Evolutionary conservation across 2,888 invertebrate genomes (phyloP), one percentile per base, ranked within the genome.

Genomic region (Callosobruchus maculatus): DNA sequence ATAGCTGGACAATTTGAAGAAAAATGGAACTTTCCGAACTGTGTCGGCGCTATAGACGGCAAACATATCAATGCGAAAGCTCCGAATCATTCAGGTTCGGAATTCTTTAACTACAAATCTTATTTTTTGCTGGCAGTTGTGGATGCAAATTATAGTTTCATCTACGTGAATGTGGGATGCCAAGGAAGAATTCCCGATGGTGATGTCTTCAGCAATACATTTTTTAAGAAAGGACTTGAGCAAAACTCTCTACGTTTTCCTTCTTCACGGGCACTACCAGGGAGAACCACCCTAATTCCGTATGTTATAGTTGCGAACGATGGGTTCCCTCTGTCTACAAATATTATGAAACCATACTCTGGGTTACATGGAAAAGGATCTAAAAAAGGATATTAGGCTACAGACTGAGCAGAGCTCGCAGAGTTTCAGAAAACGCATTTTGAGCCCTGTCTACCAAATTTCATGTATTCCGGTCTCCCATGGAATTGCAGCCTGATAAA

Each of bases 371-470:
- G 21, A 13, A 70, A 70, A 70, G 70, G 70, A 71, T 71, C 31
- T 3, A 71, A 26, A 71, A 71, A 71, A 71, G 22, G 71, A 71
- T 71, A 71, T 22, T 71, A 13, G 30, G 71, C 30, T 71, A 71
- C 20, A 71, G 71, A 71, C 21, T 71, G 18, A 71, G 26, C 71
- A 30, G 71, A 30, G 71, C 71, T 26, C 71, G 71, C 4, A 71
- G 71, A 30, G 71, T 71, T 71, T 71, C 71, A 26, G 71, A 71
- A 26, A 71, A 71, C 30, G 71, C 71, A 22, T 71, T 71, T 71
- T 22, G 71, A 22, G 71, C 30, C 13, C 71, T 72, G 21, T 72
- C 72, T 5, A 22, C 72, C 68, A 68, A 68, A 22, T 68, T 72
- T 72, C 72, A 68, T 26, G 68, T 72, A 30, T 72, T 72, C 22